Base-by-base conservation (phyloP, 2,797 vertebrate genomes). In the Enteromius fasciolatus region DNA sequence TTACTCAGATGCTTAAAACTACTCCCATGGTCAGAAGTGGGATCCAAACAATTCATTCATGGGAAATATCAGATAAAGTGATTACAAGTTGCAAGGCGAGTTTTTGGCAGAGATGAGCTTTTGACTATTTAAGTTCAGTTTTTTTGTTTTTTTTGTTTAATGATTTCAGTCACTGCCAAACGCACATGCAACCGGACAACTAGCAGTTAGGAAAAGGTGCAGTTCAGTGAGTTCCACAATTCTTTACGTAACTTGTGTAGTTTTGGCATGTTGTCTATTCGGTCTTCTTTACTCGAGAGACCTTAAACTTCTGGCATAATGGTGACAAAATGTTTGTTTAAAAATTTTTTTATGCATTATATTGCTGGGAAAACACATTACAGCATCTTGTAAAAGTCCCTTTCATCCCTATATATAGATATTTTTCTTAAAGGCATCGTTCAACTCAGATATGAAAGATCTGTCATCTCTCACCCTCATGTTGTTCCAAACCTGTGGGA, bases 1-100 rank as follows among this genome's bases (percentile, higher is more conserved):
- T 63, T 64, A 64, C 57, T 64, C 23, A 3, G 44, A 76, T n/a
- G 33, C 73, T 57, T 9, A 59, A 18, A 41, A 31, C 23, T 3
- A 52, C 48, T 76, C 72, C 33, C 36, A 12, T 31, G 23, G 17
- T 68, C 46, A 76, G 23, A 78, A 17, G 44, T 23, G 36, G 28
- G 4, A 54, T 68, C 44, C 33, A 50, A 78, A 66, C 8, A 64
- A 78, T 78, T 64, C 31, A 50, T 78, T 50, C 18, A 50, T 78
- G 23, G 12, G 5, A 50, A 61, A 61, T 73, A 33, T 73, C 48
- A 52, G 69, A 50, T 48, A 31, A 72, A 72, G 25, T 50, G 69
- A 48, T 69, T 69, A 31, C 20, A 39, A 70, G 41, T 70, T 28
- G 41, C 41, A 36, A 54, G 25, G 23, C 36, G 20, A 8, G 33